Evolutionary conservation across 2,888 invertebrate species (phyloP).

Genomic region (Fissipunctia ypsillon): DNA sequence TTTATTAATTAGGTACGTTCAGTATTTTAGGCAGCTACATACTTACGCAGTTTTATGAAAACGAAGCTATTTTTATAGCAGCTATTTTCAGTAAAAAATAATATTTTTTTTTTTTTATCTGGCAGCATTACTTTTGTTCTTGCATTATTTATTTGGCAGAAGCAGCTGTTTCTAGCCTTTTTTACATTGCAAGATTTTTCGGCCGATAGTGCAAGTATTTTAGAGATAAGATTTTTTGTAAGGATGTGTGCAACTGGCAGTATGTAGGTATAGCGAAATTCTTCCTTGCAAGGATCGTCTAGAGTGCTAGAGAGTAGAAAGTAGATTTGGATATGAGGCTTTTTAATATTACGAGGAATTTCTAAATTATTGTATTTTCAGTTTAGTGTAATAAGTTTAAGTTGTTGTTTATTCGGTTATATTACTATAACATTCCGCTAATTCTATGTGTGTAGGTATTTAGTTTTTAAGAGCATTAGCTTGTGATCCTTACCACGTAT

Average conservation of each 20-base stretch:
- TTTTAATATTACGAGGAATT: slow-evolving; percentile 7
- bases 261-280: background rate
- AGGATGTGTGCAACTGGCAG: slow-evolving; percentile 16
- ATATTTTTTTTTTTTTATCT: background rate
- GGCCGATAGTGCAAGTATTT: slow-evolving; percentile 67
- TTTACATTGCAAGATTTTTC: slow-evolving; percentile 51
- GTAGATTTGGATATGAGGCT: slow-evolving; percentile 40
- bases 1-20: slow-evolving; percentile 18
- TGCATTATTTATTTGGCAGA: slow-evolving; percentile 13
- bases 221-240: slow-evolving; percentile 42
- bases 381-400: slow-evolving; percentile 35
- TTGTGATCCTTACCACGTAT: slow-evolving; percentile 31
- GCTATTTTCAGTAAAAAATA: slow-evolving; percentile 3
- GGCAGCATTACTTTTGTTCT: slow-evolving; percentile 30
- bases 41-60: slow-evolving; percentile 5
- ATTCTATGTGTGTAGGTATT: slow-evolving; percentile 15
- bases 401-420: slow-evolving; percentile 45
- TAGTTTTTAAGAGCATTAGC: slow-evolving; percentile 29
- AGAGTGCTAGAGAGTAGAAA: slow-evolving; percentile 49
- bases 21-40: slow-evolving; percentile 58
- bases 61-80: slow-evolving; percentile 14
- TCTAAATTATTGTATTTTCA: slow-evolving; percentile 42
- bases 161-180: slow-evolving; percentile 8
- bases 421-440: slow-evolving; percentile 81
- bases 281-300: slow-evolving; percentile 24